Evolutionary conservation across 2,113 vertebrate species (phyloP).

Genomic region (Sander vitreus): DNA sequence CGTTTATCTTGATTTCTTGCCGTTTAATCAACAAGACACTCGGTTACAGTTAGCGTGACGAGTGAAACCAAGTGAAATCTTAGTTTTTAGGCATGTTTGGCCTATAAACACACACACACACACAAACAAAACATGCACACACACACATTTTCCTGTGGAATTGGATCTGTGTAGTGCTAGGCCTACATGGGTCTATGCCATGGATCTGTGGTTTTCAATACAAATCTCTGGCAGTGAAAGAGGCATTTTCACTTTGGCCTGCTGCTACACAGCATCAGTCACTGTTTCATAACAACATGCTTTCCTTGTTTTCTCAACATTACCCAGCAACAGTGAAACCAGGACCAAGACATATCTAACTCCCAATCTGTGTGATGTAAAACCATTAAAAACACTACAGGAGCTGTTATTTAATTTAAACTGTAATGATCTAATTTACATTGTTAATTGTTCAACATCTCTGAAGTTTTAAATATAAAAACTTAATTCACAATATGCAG

Average conservation of each 20-base stretch:
- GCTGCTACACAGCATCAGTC: constrained; percentile 65
- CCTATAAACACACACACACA: constrained; percentile 7
- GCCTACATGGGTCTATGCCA: constrained; percentile 57
- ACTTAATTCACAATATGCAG: constrained; percentile 14
- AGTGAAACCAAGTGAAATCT: constrained; percentile 79
- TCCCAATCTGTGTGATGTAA: constrained; percentile 34
- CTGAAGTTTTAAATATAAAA: constrained; percentile 11
- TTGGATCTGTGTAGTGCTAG: constrained; percentile 34
- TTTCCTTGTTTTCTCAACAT: constrained; percentile 69
- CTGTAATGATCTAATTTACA: constrained; percentile 8
- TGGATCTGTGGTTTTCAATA: constrained; percentile 73
- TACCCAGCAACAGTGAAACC: constrained; percentile 60
- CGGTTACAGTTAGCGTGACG: constrained; percentile 77
- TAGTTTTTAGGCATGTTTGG: constrained; percentile 61
- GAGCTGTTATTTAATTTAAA: constrained; percentile 22
- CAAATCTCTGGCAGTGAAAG: constrained; percentile 66
- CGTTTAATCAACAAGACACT: constrained; percentile 78
- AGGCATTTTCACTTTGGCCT: constrained; percentile 73
- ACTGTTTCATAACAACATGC: constrained; percentile 72
- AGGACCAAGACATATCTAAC: constrained; percentile 24
- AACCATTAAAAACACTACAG: constrained; percentile 27
- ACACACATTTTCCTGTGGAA: constrained; percentile 38
- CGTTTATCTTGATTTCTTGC: constrained; percentile 78
- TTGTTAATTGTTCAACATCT: constrained; percentile 22
- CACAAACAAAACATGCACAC: neutral